These are phyloP conservation scores for Drosophila hawaiiensis DNA, from an alignment of 2,888 invertebrate genomes.

Conservation along the genomic window DNA sequence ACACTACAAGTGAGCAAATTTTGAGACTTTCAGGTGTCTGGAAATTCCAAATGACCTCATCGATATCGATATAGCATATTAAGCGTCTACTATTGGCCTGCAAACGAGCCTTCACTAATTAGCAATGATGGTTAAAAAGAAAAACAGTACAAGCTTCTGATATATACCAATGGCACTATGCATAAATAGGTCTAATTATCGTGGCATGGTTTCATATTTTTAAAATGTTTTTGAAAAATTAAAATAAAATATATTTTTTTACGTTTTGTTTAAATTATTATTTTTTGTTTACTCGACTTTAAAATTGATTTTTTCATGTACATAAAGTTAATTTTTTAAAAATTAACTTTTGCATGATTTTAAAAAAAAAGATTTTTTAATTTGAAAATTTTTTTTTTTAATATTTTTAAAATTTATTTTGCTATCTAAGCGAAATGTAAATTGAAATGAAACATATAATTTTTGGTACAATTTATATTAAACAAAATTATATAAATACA, in stretches of 20 bases:
- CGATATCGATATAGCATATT: background rate
- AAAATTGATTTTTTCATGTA: background rate
- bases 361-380: background rate
- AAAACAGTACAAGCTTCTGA: background rate
- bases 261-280: background rate
- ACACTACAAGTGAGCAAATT: conserved; percentile 33
- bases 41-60: background rate
- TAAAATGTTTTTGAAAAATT: background rate
- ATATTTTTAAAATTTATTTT: background rate
- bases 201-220: background rate
- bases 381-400: background rate
- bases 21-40: conserved; percentile 10
- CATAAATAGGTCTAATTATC: background rate
- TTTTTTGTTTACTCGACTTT: background rate
- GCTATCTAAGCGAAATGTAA: background rate
- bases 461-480: background rate
- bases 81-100: conserved; percentile 1
- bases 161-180: background rate
- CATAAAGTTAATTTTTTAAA: rapidly evolving
- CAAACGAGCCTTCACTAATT: conserved; percentile 23
- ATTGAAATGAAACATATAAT: background rate
- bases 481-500: background rate
- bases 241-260: background rate
- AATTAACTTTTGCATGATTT: background rate
- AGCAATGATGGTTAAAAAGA: background rate